A percentile compares a stretch with the other conserved stretches of the same genome.
Conservation (phyloP, 2,888 invertebrate species). For the Apotomis turbidana region DNA sequence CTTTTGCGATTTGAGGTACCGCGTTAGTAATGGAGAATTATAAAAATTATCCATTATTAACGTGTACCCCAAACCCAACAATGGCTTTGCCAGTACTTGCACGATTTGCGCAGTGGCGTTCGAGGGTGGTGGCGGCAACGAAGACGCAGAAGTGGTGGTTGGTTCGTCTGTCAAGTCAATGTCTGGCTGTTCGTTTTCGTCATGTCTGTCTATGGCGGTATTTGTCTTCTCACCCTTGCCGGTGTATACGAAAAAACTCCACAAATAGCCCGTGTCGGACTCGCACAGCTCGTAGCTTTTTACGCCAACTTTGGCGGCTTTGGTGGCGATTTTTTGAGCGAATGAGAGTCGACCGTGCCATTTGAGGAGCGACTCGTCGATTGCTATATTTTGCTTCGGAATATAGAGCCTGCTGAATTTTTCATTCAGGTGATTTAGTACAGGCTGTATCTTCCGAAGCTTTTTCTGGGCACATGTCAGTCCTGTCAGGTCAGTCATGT, state of each 20-base stretch:
- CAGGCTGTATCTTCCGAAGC: constrained; percentile 6
- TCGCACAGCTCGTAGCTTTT: constrained; percentile 3
- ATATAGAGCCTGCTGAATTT: constrained; percentile 47
- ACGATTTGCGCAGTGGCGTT: constrained; percentile 17
- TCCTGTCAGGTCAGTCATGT: neutral
- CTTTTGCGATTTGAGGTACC: too few relatives aligned
- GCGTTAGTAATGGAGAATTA: too few relatives aligned
- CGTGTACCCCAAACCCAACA: neutral
- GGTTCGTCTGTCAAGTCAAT: neutral
- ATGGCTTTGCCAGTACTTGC: neutral
- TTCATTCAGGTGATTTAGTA: constrained; percentile 5
- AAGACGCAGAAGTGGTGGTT: constrained; percentile 6
- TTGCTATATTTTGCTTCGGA: constrained; percentile 47
- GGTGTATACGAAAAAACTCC: neutral
- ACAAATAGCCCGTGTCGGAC: neutral
- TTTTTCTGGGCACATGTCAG: neutral
- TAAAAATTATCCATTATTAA: neutral
- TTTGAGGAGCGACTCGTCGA: constrained; percentile 44
- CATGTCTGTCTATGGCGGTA: neutral
- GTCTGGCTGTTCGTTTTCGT: constrained; percentile 1
- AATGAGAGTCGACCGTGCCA: too few relatives aligned
- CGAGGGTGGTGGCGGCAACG: neutral
- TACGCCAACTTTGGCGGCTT: constrained; percentile 24
- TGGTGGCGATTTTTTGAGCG: too few relatives aligned
- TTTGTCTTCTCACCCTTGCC: neutral